Evolutionary conservation across 2,888 invertebrate species (phyloP).

Genomic region (Ptycholaimellus sp.): DNA sequence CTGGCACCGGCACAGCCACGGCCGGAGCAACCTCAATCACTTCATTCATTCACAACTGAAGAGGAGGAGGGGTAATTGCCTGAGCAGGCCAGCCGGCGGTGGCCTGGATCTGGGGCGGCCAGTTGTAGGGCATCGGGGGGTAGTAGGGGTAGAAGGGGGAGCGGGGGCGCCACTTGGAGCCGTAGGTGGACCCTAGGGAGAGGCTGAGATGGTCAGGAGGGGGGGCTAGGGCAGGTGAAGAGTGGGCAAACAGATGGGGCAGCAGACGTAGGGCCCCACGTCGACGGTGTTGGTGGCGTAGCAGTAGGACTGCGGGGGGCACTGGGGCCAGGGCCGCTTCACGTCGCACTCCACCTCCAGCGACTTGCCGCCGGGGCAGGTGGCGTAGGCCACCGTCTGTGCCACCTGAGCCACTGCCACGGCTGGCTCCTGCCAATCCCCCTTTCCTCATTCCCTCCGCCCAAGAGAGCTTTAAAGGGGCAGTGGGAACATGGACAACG

Average conservation of each 20-base stretch:
- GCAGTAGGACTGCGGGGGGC: constrained; percentile 25
- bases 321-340: constrained; percentile 25
- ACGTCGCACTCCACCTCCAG: constrained; percentile 24
- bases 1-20: no score
- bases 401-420: no score
- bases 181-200: constrained; percentile 21
- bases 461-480: no score
- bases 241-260: constrained; percentile 16
- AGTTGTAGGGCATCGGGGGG: constrained; percentile 24
- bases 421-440: no score
- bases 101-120: constrained; percentile 14
- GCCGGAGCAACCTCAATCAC: no score
- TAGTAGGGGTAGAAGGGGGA: constrained; percentile 25
- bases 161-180: constrained; percentile 22
- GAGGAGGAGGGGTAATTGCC: no score
- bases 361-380: constrained; percentile 7
- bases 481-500: no score
- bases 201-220: neutral
- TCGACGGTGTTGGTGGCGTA: constrained; percentile 25
- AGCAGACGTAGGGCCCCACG: constrained; percentile 26
- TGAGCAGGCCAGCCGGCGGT: constrained; percentile 18
- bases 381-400: no score
- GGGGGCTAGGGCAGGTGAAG: neutral
- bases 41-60: no score
- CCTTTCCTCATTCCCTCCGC: no score